phyloP scores from a whole-genome alignment of 1,140 invertebrate species.

The Carposina sasakii region DNA sequence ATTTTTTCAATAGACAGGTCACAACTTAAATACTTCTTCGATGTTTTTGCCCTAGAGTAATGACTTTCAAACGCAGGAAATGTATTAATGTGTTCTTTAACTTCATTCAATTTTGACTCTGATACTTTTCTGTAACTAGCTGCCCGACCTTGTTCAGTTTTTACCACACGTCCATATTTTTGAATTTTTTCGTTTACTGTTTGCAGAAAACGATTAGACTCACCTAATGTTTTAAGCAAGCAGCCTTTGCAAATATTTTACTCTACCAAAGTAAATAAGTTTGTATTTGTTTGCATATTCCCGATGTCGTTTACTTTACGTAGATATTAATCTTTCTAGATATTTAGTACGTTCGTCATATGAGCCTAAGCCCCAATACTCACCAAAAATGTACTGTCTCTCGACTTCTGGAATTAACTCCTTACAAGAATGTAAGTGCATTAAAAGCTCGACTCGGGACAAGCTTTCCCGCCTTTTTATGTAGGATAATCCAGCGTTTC shows the following conservation, averaged over 20 bases:
- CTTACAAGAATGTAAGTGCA: background rate
- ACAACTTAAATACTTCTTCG: background rate
- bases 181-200: background rate
- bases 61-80: background rate
- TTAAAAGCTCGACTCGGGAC: background rate
- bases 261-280: background rate
- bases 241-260: background rate
- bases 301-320: background rate
- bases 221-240: background rate
- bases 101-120: background rate
- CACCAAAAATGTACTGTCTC: background rate
- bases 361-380: background rate
- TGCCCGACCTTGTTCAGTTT: background rate
- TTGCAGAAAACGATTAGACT: background rate
- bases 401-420: background rate
- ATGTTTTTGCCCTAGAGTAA: background rate
- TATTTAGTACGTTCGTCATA: background rate
- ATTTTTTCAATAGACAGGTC: slow-evolving; percentile 2
- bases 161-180: background rate
- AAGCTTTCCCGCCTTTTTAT: slow-evolving; percentile 7
- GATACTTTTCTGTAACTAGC: background rate
- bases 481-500: slow-evolving; percentile 6
- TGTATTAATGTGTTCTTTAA: background rate
- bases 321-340: background rate
- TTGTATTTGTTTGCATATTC: background rate